Conservation (phyloP, 2,113 vertebrate genomes). For the Apteryx mantelli region DNA sequence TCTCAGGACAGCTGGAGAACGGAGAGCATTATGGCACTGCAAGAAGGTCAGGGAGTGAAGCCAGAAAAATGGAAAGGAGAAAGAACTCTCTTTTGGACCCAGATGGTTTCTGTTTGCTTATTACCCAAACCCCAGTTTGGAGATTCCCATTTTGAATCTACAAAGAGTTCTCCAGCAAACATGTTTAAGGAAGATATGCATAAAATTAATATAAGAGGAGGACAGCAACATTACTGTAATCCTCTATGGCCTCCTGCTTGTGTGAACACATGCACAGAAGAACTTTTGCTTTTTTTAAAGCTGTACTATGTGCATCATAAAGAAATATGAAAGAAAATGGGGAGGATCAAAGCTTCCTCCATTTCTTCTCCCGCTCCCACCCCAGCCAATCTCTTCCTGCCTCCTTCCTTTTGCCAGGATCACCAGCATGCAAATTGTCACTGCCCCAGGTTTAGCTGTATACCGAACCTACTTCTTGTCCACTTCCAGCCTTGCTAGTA, state of each 20-base stretch:
- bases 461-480: neutral
- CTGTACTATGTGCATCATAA: neutral
- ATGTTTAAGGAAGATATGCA: neutral
- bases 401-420: neutral
- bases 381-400: neutral
- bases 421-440: neutral
- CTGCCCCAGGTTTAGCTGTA: neutral
- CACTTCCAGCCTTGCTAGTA: neutral
- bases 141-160: neutral
- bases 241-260: neutral
- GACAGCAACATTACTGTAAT: neutral
- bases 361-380: neutral
- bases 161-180: neutral
- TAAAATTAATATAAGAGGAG: neutral
- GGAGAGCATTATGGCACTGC: neutral
- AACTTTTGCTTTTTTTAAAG: neutral
- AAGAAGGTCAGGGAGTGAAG: neutral
- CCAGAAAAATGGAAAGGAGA: neutral
- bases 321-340: neutral
- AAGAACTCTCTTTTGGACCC: neutral
- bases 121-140: neutral
- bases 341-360: neutral
- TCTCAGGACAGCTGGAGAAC: accelerated
- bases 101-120: neutral
- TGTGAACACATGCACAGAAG: neutral